Evolutionary conservation across 2,888 invertebrate species (phyloP), one percentile per base, ranked within the genome.

Genomic region (Orthonevra nobilis): DNA sequence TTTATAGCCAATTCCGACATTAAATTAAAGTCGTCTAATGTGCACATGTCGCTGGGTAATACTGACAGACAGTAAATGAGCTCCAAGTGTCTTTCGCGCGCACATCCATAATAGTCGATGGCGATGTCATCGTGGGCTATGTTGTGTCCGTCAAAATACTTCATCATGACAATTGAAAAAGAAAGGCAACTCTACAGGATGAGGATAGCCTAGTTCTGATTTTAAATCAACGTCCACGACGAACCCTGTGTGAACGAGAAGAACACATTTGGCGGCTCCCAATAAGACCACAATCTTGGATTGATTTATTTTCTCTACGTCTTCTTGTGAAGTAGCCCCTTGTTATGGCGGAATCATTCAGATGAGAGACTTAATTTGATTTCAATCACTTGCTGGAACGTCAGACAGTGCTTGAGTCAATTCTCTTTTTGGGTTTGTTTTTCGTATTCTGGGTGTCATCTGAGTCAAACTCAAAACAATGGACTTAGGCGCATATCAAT

Each of bases 311-410:
- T 54, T 23, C 19, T n/a, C 9, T 23, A 23, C n/a, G n/a, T n/a
- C n/a, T 68, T 40, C 40, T 6, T 26, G 14, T 7, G 44, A 28
- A 60, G 68, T 54, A 48, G 68, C 61, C 48, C 61, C 48, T 56
- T 40, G 75, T 75, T 75, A 75, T 75, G 68, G 75, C 34, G 54
- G n/a, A n/a, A 63, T 44, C 73, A 30, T 74, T 69, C 66, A 46
- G 17, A 54, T 46, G 32, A 23, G 28, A 44, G 44, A 34, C 34
- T 74, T 61, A 30, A 54, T 68, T 69, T 46, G 7, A 38, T 61
- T 56, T 56, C 54, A 74, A 56, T 74, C 61, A 56, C 30, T n/a
- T n/a, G n/a, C n/a, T n/a, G n/a, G n/a, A n/a, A n/a, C n/a, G n/a
- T n/a, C n/a, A n/a, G n/a, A n/a, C n/a, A n/a, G n/a, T n/a, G n/a